Evolutionary conservation across 2,113 vertebrate genomes (phyloP).

Genomic region (Crotalus viridis): DNA sequence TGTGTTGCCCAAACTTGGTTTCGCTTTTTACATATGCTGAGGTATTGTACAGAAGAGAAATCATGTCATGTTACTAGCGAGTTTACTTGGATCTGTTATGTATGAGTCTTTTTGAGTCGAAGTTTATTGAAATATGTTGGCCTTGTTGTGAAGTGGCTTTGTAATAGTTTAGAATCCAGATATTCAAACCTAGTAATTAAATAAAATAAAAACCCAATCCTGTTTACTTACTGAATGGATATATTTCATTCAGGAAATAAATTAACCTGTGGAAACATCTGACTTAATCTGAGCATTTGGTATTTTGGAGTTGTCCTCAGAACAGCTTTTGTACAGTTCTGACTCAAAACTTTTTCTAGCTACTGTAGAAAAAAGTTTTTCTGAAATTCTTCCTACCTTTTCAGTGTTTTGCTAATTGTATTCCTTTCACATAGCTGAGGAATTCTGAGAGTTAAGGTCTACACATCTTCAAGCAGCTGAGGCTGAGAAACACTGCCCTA

Average conservation of each 20-base stretch:
- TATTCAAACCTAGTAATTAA: neutral
- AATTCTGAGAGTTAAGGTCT: neutral
- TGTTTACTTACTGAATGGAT: neutral
- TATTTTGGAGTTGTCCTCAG: neutral
- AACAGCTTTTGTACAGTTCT: neutral
- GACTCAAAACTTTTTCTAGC: neutral
- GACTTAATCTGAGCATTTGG: neutral
- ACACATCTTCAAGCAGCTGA: neutral
- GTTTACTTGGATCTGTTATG: neutral
- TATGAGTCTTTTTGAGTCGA: neutral
- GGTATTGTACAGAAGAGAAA: constrained; percentile 69
- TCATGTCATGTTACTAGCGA: neutral
- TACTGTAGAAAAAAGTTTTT: neutral
- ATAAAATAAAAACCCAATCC: neutral
- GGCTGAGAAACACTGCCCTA: neutral
- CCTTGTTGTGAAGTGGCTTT: neutral
- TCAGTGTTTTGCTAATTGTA: neutral
- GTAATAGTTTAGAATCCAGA: neutral
- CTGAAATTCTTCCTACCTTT: neutral
- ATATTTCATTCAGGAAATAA: neutral
- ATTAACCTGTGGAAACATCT: neutral
- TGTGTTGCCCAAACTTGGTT: constrained; percentile 96
- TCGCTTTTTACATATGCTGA: constrained; percentile 96
- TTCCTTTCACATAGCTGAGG: neutral
- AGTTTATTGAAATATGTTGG: neutral